A percentile compares a stretch with the other conserved stretches of the same genome.
Evolutionary conservation across 2,113 vertebrate genomes (phyloP).

Genomic region (Calyptommatus sinebrachiatus): DNA sequence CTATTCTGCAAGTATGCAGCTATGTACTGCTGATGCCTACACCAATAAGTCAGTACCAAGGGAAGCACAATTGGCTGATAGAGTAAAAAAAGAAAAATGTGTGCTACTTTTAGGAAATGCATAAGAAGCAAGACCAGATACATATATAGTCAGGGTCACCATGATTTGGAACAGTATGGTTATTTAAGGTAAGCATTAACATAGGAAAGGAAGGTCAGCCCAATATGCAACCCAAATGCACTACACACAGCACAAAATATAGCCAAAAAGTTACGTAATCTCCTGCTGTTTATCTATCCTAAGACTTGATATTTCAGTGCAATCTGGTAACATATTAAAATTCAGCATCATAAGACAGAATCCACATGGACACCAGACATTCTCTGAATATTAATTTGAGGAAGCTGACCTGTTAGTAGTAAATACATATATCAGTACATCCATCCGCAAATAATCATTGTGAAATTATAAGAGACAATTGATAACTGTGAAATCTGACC

Average conservation of each 20-base stretch:
- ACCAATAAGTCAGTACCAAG: not conserved
- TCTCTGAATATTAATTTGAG: not conserved
- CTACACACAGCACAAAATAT: not conserved
- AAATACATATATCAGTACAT: too few species aligned
- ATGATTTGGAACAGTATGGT: not conserved
- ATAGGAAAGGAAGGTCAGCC: not conserved
- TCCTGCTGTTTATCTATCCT: not conserved
- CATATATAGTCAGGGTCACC: not conserved
- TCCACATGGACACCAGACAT: too few species aligned
- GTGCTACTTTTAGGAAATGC: not conserved
- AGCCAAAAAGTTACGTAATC: not conserved
- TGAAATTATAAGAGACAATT: not conserved
- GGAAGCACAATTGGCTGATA: not conserved
- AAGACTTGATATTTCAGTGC: not conserved
- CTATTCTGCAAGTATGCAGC: not conserved
- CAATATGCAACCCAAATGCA: not conserved
- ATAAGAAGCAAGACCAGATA: not conserved
- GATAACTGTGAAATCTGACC: not conserved
- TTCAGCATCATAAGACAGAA: not conserved
- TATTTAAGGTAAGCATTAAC: not conserved
- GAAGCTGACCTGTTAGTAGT: not conserved
- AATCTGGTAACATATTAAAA: not conserved
- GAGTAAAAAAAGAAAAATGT: not conserved
- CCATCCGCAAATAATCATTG: not conserved
- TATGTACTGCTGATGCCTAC: not conserved